Evolutionary conservation across 2,888 invertebrate genomes (phyloP), one percentile per base, ranked within the genome.

Genomic region (Amitus sp.): DNA sequence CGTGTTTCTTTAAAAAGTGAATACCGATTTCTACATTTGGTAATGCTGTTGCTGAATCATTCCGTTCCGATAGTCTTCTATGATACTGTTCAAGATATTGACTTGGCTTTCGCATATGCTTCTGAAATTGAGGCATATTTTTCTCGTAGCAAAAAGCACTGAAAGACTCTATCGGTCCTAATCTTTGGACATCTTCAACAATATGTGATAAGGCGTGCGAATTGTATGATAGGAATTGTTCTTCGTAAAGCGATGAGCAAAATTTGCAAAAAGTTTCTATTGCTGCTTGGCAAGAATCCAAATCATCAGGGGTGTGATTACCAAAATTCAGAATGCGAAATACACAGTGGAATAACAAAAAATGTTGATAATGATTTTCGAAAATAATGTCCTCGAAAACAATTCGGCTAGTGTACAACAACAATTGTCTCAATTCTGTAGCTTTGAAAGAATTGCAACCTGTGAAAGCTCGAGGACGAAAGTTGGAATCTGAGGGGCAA

Each of bases 401-500:
- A 13, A 62, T 59, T 15, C 67, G 57, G 3, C 73, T 70, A 18
- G 62, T 58, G 49, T 72, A 74, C 12, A 70, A 34, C 4, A 72
- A 49, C 18, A 72, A 64, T 20, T 64, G 59, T 2, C 72, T 54
- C 46, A 65, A 62, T 49, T 72, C 68, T 2, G 73, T 72, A 7
- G 67, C 68, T 53, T 71, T 71, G 46, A 57, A 73, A 7, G 42
- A 23, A 20, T 45, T 18, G 28, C 58, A 60, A 17, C 65, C 49
- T 17, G 62, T 45, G 4, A 71, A 19, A 15, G 50, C 37, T 39
- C 65, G 42, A 6, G 70, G 71, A 48, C 34, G 62, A 23, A 71
- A 59, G 27, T 64, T 60, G 49, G 72, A 72, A 23, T 73, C 72
- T 12, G 56, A 46, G 13, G 72, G 72, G 15, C 59, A 59, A 40